phyloP scores from a whole-genome alignment of 2,113 vertebrate genomes.

The Mus spicilegus region DNA sequence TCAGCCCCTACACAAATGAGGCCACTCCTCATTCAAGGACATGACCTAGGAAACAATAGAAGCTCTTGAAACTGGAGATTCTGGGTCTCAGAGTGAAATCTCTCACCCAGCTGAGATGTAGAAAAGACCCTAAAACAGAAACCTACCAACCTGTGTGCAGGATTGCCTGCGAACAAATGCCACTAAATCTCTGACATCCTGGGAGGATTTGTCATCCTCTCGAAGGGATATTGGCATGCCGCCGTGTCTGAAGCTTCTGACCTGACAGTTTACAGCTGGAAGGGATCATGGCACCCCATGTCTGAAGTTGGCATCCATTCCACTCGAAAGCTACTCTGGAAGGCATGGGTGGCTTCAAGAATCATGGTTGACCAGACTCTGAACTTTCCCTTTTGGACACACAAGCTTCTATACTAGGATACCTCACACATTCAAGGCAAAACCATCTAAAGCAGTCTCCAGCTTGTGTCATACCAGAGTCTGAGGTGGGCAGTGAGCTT shows the following conservation, averaged over 20 bases:
- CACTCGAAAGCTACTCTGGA: not conserved
- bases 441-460: slow-evolving; percentile 68
- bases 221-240: no score
- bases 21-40: not conserved
- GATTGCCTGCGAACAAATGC: not conserved
- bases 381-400: not conserved
- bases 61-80: not conserved
- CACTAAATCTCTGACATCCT: not conserved
- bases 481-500: accelerated
- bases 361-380: not conserved
- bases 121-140: not conserved
- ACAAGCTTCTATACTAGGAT: slow-evolving; percentile 43
- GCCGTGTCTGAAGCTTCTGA: not conserved
- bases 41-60: not conserved
- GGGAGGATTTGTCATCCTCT: not conserved
- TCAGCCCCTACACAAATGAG: no score
- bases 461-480: slow-evolving; percentile 46
- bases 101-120: not conserved
- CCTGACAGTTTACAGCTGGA: no score
- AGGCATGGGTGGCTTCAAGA: not conserved
- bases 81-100: not conserved
- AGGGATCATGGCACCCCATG: not conserved
- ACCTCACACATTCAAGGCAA: slow-evolving; percentile 72
- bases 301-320: not conserved
- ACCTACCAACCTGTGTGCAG: not conserved